phyloP scores from a whole-genome alignment of 2,888 invertebrate species.

The Netelia virgata region DNA sequence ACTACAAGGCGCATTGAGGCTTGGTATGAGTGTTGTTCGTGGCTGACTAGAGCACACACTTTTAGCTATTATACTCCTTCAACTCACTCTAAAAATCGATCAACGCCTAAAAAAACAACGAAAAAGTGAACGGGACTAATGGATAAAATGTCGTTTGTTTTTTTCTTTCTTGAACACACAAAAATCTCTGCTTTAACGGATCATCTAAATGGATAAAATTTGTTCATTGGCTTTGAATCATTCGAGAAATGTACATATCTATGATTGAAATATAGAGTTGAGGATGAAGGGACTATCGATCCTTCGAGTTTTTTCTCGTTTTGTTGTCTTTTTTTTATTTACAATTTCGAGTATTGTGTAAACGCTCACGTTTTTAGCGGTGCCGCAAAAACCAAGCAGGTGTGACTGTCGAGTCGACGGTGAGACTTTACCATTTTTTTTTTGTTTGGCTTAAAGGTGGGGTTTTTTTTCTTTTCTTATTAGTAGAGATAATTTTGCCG shows the following conservation, averaged over 20 bases:
- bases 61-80: constrained; percentile 69
- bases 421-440: constrained; percentile 21
- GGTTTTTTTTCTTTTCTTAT: constrained; percentile 66
- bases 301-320: constrained; percentile 35
- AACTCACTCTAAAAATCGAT: constrained; percentile 58
- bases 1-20: constrained; percentile 82
- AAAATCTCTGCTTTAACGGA: constrained; percentile 25
- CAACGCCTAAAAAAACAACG: constrained; percentile 43
- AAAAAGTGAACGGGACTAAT: constrained; percentile 21
- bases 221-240: constrained; percentile 65
- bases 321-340: constrained; percentile 18
- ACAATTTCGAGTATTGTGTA: constrained; percentile 27
- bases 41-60: constrained; percentile 83
- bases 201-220: constrained; percentile 44
- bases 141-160: constrained; percentile 14
- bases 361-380: constrained; percentile 52
- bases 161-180: not conserved
- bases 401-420: constrained; percentile 39
- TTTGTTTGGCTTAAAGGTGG: constrained; percentile 18
- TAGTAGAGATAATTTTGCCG: constrained; percentile 86
- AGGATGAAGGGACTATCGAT: constrained; percentile 27
- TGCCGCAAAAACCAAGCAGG: constrained; percentile 58
- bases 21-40: constrained; percentile 77
- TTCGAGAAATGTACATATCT: constrained; percentile 18
- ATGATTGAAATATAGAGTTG: constrained; percentile 34